phyloP scores from a whole-genome alignment of 2,797 vertebrate genomes.

The Betta splendens region DNA sequence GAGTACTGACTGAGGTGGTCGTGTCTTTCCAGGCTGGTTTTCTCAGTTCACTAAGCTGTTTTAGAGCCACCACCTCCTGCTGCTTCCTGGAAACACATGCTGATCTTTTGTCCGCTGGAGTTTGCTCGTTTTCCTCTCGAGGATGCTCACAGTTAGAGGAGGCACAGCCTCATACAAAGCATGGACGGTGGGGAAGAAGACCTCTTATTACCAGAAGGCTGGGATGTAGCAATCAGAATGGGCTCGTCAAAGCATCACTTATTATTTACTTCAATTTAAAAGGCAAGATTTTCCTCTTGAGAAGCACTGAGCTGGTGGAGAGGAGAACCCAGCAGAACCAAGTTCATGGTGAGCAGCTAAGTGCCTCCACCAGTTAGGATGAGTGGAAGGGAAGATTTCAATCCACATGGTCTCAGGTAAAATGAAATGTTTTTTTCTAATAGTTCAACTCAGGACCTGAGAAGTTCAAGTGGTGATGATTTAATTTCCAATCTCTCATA shows the following conservation, averaged over 20 bases:
- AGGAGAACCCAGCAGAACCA: too few species aligned
- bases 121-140: neutral
- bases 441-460: neutral
- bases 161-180: constrained; percentile 17
- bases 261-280: constrained; percentile 4
- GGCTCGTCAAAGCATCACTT: constrained; percentile 1
- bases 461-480: neutral
- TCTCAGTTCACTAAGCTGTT: constrained; percentile 43
- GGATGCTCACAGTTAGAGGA: constrained; percentile 20
- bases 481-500: neutral
- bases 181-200: too few species aligned
- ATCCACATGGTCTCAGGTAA: neutral
- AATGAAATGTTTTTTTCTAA: neutral
- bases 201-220: constrained; percentile 37
- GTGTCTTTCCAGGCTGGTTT: constrained; percentile 24
- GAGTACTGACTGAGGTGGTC: constrained; percentile 30
- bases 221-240: too few species aligned
- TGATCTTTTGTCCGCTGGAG: constrained; percentile 44
- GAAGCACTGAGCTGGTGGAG: too few species aligned
- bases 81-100: constrained; percentile 23
- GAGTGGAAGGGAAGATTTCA: too few species aligned
- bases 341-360: too few species aligned
- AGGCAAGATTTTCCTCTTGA: too few species aligned
- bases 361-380: too few species aligned
- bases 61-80: constrained; percentile 26